Base-by-base conservation (phyloP, 1,140 invertebrate species). In the Cotesia chilonis region DNA sequence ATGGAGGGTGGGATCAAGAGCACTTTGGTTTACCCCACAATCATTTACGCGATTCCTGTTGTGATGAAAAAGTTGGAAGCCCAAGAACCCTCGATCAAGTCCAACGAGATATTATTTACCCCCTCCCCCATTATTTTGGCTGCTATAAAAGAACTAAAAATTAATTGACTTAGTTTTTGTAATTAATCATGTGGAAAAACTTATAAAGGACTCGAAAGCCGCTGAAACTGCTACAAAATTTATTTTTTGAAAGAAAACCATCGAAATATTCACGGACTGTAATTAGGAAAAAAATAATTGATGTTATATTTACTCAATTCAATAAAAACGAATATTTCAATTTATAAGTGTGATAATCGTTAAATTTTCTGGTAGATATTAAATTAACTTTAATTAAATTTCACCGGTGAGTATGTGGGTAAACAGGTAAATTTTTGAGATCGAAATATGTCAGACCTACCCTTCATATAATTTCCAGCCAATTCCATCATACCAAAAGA, bases 1-100 rank as follows among this genome's bases (percentile, higher is more conserved):
- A 17, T 38, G 41, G 38, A n/a, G 63, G 37, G n/a, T 20, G 28
- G 20, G 41, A 59, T 65, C 41, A 17, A 65, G 63, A 65, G 63
- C 63, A 65, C 63, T 65, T 65, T 65, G 38, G 63, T 65, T 65
- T 17, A 65, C 63, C 63, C 63, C 63, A 65, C 63, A 65, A 65
- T 65, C 63, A 65, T 65, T 65, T 65, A 65, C 63, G 63, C 41
- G 63, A 51, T 17, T 65, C n/a, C 12, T 12, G n/a, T 51, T 38
- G 63, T 65, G 9, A 35, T 35, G 28, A 28, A 65, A 51, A 65
- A 65, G 63, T 65, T 41, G 36, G 47, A 37, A 65, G 38, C 10
- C 14, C 61, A 14, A 64, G 41, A 51, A 20, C 28, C 63, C 14
- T 65, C 41, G 4, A 65, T 17, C 41, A 12, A 47, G 51, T 14